phyloP scores from a whole-genome alignment of 2,113 vertebrate genomes.

The Oncorhynchus keta region DNA sequence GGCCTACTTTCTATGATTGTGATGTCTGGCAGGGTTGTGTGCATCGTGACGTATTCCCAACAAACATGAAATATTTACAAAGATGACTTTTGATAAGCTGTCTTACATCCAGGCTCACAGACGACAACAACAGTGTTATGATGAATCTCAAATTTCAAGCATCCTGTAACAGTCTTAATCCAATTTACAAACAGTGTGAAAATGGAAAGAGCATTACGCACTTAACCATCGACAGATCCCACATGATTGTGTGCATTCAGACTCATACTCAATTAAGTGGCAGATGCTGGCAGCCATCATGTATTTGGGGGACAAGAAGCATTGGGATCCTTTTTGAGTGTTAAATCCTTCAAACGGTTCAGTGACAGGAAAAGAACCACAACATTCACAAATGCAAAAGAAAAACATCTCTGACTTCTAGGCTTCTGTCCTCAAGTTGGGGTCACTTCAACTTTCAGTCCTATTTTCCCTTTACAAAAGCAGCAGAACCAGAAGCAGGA shows the following conservation, averaged over 20 bases:
- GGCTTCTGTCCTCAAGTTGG: conserved; percentile 66
- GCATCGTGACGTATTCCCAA: conserved; percentile 6
- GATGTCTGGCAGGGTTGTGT: conserved; percentile 39
- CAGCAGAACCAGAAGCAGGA: conserved; percentile 56
- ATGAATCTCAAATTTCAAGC: conserved; percentile 1
- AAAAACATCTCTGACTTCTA: not conserved
- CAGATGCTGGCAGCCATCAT: conserved; percentile 13
- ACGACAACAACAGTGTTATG: conserved; percentile 2
- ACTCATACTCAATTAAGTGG: conserved; percentile 12
- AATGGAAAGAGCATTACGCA: not conserved
- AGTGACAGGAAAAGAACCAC: conserved; percentile 31
- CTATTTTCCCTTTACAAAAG: conserved; percentile 49
- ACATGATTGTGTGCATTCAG: conserved; percentile 10
- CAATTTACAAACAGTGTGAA: conserved; percentile 9
- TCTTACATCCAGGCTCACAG: conserved; percentile 18
- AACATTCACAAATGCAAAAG: conserved; percentile 26
- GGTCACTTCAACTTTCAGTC: conserved; percentile 47
- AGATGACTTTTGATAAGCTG: conserved; percentile 38
- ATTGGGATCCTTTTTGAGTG: not conserved
- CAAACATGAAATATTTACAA: conserved; percentile 57
- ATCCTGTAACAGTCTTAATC: conserved; percentile 15
- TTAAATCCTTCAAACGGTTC: conserved; percentile 57
- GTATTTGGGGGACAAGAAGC: not conserved
- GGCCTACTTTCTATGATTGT: not conserved
- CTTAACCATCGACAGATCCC: conserved; percentile 2